A percentile compares a stretch with the other conserved stretches of the same genome.
phyloP scores from a whole-genome alignment of 1,140 invertebrate genomes.

The Lordiphosa clarofinis region DNA sequence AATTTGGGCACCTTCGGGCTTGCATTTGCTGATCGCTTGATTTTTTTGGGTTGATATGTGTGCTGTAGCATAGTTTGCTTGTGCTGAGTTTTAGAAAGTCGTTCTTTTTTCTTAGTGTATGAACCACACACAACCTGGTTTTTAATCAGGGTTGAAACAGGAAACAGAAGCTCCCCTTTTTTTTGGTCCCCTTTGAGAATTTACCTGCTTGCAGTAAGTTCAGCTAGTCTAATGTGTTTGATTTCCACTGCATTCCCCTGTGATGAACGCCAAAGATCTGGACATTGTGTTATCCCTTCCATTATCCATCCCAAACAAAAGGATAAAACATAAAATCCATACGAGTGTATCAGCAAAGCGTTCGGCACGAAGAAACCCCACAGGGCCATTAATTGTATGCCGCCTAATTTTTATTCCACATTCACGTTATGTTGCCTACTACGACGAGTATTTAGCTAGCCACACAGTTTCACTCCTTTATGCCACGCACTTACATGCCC shows the following conservation, averaged over 20 bases:
- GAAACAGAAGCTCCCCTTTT: too few relatives aligned
- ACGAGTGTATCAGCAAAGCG: constrained; percentile 42
- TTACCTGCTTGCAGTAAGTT: neutral
- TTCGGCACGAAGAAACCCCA: constrained; percentile 59
- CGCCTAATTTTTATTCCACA: constrained; percentile 48
- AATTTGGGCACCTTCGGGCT: too few relatives aligned
- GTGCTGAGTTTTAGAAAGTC: too few relatives aligned
- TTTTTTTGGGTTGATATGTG: too few relatives aligned
- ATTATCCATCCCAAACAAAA: neutral
- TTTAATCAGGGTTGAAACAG: too few relatives aligned
- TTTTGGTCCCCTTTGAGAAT: too few relatives aligned
- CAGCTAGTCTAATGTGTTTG: too few relatives aligned
- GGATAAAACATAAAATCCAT: constrained; percentile 11
- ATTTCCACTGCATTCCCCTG: too few relatives aligned
- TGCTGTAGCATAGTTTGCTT: too few relatives aligned
- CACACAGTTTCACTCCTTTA: constrained; percentile 30
- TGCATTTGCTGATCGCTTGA: too few relatives aligned
- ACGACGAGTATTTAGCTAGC: constrained; percentile 12
- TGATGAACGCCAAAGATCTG: neutral
- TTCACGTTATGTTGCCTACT: constrained; percentile 37
- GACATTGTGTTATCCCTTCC: neutral
- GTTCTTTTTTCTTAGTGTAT: too few relatives aligned
- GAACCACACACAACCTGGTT: too few relatives aligned
- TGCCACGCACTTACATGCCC: constrained; percentile 16
- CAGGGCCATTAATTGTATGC: constrained; percentile 73